Base-by-base conservation (phyloP, 2,888 invertebrate genomes). In the Dendrolimus houi region DNA sequence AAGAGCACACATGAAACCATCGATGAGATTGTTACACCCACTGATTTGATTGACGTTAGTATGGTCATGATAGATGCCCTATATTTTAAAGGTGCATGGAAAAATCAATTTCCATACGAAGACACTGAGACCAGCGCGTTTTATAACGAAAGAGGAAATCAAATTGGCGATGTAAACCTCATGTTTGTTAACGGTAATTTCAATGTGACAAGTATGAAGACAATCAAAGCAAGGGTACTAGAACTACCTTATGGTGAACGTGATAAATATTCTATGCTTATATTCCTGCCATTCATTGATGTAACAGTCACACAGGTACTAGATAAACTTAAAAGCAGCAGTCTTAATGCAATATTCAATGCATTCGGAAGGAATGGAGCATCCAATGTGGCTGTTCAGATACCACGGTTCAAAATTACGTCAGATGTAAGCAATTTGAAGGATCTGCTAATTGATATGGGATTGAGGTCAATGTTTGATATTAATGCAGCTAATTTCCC, bases 371-470 rank as follows among this genome's bases (percentile, higher is more conserved):
- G 72, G 14, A 72, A 82, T 1, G 75, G 77, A 10, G 74, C 82
- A 0, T 83, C 74, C n/a, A 80, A 80, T 2, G 91, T 93, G 0
- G 81, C 86, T 42, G 91, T 94, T 0, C 87, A 91, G 64, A 65
- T 94, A 53, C 94, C 94, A 0, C 87, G 89, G 64, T 94, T 94
- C 67, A 90, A 86, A 58, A 85, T 93, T 7, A 74, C 85, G 1
- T 92, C 94, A 0, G 83, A 87, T 14, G 66, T 87, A 17, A 79
- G 76, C 56, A 85, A 87, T 59, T 67, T 62, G 84, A 94, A 84
- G 75, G 87, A 90, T 52, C 60, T 86, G 1, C 64, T 89, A 0
- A 69, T 66, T 0, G 87, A 86, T 59, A 88, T 89, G 87, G 89
- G 88, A 0, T 60, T 90, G 55, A 74, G 53, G 54, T 63, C 68